A percentile compares a stretch with the other conserved stretches of the same genome.
These are phyloP conservation scores for Coilia nasus DNA, from an alignment of 2,797 vertebrate genomes.

Conservation along the genomic window DNA sequence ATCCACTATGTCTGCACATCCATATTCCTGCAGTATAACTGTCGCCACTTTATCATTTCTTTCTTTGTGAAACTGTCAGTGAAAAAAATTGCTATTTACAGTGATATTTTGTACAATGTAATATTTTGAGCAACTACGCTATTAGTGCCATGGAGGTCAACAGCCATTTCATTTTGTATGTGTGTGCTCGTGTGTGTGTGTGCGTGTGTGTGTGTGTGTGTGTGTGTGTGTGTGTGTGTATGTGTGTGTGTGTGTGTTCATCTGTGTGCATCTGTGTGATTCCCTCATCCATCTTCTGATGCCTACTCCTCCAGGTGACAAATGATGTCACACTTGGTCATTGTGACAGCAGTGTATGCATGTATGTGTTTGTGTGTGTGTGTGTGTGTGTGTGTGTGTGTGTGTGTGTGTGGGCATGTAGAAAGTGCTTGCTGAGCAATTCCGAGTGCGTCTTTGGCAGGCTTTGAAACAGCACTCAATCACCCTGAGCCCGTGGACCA, in stretches of 20 bases:
- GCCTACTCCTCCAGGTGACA: neutral
- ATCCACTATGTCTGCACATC: no score
- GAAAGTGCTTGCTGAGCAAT: constrained; percentile 71
- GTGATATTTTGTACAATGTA: no score
- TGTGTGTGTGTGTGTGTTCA: neutral
- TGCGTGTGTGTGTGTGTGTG: neutral
- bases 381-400: constrained; percentile 44
- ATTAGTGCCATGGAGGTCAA: no score
- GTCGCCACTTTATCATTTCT: no score
- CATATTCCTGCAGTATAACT: no score
- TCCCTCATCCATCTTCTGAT: constrained; percentile 10
- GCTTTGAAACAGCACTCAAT: constrained; percentile 65
- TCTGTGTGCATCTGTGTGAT: neutral
- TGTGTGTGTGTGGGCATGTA: constrained; percentile 51
- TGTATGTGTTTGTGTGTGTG: neutral
- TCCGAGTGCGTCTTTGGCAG: constrained; percentile 56
- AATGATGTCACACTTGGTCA: constrained; percentile 2
- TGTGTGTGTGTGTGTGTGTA: neutral
- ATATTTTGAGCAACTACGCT: no score
- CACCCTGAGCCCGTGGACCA: constrained; percentile 50
- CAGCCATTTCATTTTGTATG: no score
- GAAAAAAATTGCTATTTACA: no score
- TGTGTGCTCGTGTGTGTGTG: neutral
- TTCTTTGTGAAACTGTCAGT: no score
- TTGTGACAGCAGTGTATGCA: neutral